These are phyloP conservation scores for Oryzias javanicus DNA, from an alignment of 2,113 vertebrate genomes.

Conservation along the genomic window DNA sequence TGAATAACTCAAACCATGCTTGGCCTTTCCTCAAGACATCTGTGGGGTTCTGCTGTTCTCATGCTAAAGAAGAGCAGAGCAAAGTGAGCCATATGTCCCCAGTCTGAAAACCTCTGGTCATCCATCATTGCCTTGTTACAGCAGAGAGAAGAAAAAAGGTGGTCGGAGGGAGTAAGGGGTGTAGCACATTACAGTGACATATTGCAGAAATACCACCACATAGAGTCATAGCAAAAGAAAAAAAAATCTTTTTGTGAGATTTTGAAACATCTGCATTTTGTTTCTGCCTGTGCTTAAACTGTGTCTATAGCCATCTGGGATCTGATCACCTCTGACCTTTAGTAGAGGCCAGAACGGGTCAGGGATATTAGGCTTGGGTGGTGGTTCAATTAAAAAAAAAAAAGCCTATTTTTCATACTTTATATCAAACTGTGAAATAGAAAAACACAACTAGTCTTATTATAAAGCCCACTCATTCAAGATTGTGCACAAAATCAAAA, in stretches of 20 bases:
- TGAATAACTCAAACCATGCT: conserved; percentile 32
- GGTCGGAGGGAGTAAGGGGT: not conserved
- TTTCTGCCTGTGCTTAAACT: conserved; percentile 10
- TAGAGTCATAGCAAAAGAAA: conserved; percentile 8
- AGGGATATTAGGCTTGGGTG: conserved; percentile 49
- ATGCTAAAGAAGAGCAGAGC: conserved; percentile 41
- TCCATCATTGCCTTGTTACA: conserved; percentile 70
- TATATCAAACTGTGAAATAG: conserved; percentile 12
- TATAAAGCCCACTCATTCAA: not conserved
- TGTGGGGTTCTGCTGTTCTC: conserved; percentile 20
- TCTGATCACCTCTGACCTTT: conserved; percentile 62
- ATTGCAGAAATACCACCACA: conserved; percentile 49
- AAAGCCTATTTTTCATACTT: conserved; percentile 31
- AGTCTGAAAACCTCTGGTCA: conserved; percentile 59
- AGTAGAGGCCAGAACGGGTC: conserved; percentile 47
- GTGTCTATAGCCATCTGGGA: conserved; percentile 60
- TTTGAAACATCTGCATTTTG: conserved; percentile 28
- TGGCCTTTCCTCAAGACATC: conserved; percentile 21
- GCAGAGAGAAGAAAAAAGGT: conserved; percentile 5
- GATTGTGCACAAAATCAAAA: no score
- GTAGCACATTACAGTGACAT: conserved; percentile 52
- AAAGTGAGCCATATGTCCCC: conserved; percentile 64
- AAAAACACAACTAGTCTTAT: conserved; percentile 6
- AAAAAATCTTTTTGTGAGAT: conserved; percentile 15
- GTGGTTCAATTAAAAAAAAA: conserved; percentile 43